These are phyloP conservation scores for Drosophila teissieri DNA, from an alignment of 1,140 invertebrate genomes.

Conservation along the genomic window DNA sequence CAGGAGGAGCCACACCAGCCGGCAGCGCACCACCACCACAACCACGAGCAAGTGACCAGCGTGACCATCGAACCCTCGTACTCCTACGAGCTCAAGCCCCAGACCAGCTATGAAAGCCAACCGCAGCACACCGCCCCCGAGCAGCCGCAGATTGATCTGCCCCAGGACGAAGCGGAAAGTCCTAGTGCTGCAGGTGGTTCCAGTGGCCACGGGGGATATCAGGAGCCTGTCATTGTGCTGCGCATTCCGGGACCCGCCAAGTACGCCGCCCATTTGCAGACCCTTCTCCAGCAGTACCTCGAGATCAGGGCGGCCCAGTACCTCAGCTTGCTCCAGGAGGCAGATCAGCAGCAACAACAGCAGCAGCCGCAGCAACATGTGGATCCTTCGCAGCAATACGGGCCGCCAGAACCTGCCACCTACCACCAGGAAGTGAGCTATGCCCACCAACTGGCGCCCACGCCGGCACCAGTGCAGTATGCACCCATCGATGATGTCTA, in stretches of 20 bases:
- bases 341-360: constrained; percentile 66
- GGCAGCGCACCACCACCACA: constrained; percentile 20
- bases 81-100: constrained; percentile 80
- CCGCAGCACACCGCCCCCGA: constrained; percentile 35
- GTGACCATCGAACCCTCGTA: constrained; percentile 83
- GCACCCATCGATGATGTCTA: constrained; percentile 79
- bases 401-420: constrained; percentile 35
- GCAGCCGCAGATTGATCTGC: constrained; percentile 75
- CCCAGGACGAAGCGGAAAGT: constrained; percentile 42
- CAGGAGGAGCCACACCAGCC: constrained; percentile 22
- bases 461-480: constrained; percentile 61
- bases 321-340: constrained; percentile 72
- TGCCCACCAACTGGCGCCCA: constrained; percentile 63
- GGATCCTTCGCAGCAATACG: constrained; percentile 38
- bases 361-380: constrained; percentile 45
- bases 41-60: constrained; percentile 65
- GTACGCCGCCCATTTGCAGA: constrained; percentile 81
- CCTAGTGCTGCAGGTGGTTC: background rate
- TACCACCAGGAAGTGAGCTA: constrained; percentile 67
- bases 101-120: constrained; percentile 70
- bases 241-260: constrained; percentile 81
- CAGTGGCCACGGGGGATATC: constrained; percentile 34
- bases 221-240: constrained; percentile 81
- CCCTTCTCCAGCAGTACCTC: constrained; percentile 80
- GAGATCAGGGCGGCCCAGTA: constrained; percentile 83